Percentiles rank a stretch among this genome's conserved stretches.
These are phyloP conservation scores for Ditylenchus weischeri DNA, from an alignment of 2,888 invertebrate species.

Conservation along the genomic window DNA sequence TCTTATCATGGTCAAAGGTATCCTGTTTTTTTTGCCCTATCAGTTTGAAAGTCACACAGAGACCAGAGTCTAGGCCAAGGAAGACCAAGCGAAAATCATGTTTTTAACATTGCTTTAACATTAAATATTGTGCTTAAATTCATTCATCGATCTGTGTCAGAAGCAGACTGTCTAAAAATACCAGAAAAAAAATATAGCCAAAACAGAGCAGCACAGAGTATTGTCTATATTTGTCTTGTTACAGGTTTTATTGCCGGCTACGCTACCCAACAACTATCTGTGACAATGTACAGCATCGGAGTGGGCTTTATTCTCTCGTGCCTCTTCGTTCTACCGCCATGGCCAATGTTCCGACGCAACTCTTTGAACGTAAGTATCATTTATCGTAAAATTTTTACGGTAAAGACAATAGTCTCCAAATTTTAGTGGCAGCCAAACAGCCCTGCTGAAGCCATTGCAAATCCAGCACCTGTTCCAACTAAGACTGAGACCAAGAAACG, in stretches of 20 bases:
- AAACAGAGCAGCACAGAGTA: no score
- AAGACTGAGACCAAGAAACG: conserved; percentile 22
- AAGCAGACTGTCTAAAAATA: no score
- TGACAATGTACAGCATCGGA: conserved; percentile 37
- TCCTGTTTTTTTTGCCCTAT: no score
- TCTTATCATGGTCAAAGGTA: no score
- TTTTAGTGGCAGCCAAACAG: conserved; percentile 34
- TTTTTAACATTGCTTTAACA: no score
- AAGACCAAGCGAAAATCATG: no score
- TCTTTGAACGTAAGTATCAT: conserved; percentile 33
- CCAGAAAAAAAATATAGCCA: no score
- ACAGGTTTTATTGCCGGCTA: conserved; percentile 53
- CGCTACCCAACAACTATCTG: conserved; percentile 42
- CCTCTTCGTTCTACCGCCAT: conserved; percentile 52
- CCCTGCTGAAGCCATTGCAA: neutral
- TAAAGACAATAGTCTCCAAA: no score
- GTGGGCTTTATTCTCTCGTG: conserved; percentile 44
- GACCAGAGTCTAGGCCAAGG: no score
- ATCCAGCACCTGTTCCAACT: conserved; percentile 4
- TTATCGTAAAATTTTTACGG: neutral
- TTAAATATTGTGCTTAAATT: no score
- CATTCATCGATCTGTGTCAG: no score
- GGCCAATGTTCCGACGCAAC: conserved; percentile 53
- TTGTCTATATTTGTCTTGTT: neutral
- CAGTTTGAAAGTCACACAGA: no score